Conservation (phyloP, 2,888 invertebrate genomes). For the Penaeus monodon region DNA sequence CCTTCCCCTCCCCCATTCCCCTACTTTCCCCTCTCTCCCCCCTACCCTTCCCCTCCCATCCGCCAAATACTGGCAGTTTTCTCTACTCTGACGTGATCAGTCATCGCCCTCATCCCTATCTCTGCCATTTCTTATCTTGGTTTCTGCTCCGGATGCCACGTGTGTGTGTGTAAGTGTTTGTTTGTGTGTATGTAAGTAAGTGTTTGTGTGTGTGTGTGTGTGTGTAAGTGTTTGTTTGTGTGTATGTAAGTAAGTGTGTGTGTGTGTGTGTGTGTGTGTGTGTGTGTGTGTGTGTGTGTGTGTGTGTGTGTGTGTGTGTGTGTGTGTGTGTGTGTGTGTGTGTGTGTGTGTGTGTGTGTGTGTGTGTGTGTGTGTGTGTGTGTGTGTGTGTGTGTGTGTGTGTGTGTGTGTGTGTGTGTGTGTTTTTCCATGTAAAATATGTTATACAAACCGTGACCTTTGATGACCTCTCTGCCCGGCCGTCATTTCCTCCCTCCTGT, state of each 20-base stretch:
- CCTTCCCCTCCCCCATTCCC: background rate
- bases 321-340: background rate
- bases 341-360: background rate
- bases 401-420: slow-evolving; percentile 20
- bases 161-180: background rate
- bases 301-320: slow-evolving; percentile 7
- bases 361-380: background rate
- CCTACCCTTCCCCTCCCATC: background rate
- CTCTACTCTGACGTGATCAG: background rate
- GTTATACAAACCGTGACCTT: no score
- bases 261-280: slow-evolving; percentile 19
- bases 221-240: slow-evolving; percentile 1
- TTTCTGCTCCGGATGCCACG: background rate
- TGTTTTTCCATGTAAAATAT: background rate
- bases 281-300: slow-evolving; percentile 16
- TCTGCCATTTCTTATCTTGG: background rate
- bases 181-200: slow-evolving; percentile 7
- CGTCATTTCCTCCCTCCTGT: no score
- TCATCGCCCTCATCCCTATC: background rate
- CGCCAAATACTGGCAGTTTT: background rate
- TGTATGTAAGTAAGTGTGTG: background rate
- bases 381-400: background rate
- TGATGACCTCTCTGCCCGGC: no score
- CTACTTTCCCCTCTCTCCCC: no score
- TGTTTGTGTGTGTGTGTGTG: slow-evolving; percentile 17